These are phyloP conservation scores for Monodelphis domestica DNA, from an alignment of 2,797 vertebrate genomes.

Conservation along the genomic window DNA sequence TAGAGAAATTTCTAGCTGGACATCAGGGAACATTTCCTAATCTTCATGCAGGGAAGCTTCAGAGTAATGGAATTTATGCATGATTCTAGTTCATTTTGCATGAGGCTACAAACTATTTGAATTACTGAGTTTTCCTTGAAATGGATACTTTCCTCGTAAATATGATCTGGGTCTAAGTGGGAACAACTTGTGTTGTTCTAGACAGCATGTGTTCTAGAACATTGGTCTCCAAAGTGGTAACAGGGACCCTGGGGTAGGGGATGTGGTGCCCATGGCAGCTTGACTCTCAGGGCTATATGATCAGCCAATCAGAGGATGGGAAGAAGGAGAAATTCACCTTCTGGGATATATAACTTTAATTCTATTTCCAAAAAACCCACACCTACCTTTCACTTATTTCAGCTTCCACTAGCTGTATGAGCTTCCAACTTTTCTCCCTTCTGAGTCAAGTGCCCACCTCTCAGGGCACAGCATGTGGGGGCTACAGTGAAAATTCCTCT, in stretches of 20 bases:
- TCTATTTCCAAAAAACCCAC: neutral
- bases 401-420: neutral
- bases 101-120: neutral
- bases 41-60: neutral
- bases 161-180: neutral
- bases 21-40: neutral
- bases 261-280: neutral
- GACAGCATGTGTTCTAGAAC: neutral
- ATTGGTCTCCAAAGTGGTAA: neutral
- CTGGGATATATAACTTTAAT: neutral
- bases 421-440: neutral
- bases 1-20: neutral
- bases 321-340: neutral
- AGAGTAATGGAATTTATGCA: neutral
- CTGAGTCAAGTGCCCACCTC: too few species aligned
- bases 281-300: neutral
- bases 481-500: neutral
- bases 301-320: neutral
- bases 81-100: neutral
- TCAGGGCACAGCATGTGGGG: neutral
- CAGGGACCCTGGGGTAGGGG: neutral
- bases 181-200: neutral
- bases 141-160: neutral
- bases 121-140: neutral
- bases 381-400: neutral